Evolutionary conservation across 2,113 vertebrate genomes (phyloP), one percentile per base, ranked within the genome.

Genomic region (Cyrtonyx montezumae): DNA sequence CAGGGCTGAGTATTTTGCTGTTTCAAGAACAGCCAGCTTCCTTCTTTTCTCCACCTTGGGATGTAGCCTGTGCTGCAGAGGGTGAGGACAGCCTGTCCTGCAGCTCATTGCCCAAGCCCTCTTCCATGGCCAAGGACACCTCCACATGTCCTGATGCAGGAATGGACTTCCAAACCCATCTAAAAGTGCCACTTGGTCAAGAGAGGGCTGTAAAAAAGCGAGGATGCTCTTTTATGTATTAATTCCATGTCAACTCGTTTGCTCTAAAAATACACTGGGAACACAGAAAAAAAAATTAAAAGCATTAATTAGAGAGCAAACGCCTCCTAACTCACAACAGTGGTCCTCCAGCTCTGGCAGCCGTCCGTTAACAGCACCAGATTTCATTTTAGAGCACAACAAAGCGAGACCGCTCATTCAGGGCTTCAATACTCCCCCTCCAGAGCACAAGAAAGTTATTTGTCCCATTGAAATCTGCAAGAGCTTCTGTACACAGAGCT

Each of bases 301-400:
- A 80, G 79, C 85, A 82, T 80, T 92, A 92, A 88, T 95, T 90
- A 86, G 84, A 67, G 71, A 91, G 61, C 21, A 87, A 94, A 95
- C 42, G 46, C 94, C 89, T 84, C 81, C 30, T 25, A 53, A 82
- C 71, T 88, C 68, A 5, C 53, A 74, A 9, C 55, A 71, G 68
- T 36, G 25, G n/a, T 30, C 59, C 85, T 65, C 42, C 61, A 73
- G 86, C 58, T 53, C 68, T 40, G 53, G 74, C 76, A 93, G 79
- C 49, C 20, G 0, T 66, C 86, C 45, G 63, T 36, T 42, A 36
- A 19, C 17, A 70, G 61, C 63, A 45, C 34, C 81, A 65, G 63
- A n/a, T 71, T 65, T 42, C 73, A 25, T n/a, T 80, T 28, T 45
- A 61, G 79, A 74, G 25, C 26, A 16, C 22, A 74, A 21, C 37